Percentiles rank a stretch among this genome's conserved stretches.
Conservation (phyloP, 2,797 vertebrate genomes). For the Astyanax mexicanus region DNA sequence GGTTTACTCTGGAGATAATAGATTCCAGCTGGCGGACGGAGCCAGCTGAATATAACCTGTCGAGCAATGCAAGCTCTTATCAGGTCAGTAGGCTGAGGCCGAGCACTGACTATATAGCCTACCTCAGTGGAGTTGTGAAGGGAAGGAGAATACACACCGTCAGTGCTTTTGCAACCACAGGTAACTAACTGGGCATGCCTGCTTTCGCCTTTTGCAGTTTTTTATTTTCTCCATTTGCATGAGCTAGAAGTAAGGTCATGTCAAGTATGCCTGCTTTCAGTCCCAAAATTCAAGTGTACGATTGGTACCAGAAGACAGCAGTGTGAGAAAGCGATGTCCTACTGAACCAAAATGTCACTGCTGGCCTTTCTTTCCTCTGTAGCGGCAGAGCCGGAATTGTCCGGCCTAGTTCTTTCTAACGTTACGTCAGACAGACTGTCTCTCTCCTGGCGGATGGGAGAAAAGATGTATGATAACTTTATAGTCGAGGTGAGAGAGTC, state of each 20-base stretch:
- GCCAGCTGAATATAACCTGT: slow-evolving; percentile 85
- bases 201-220: slow-evolving; percentile 53
- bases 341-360: slow-evolving; percentile 53
- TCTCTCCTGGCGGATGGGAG: slow-evolving; percentile 82
- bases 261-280: neutral
- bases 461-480: slow-evolving; percentile 86
- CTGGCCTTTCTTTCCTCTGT: slow-evolving; percentile 65
- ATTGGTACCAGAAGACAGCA: neutral
- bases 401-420: slow-evolving; percentile 86
- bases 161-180: slow-evolving; percentile 91
- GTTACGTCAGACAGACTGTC: slow-evolving; percentile 86
- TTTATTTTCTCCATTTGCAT: neutral
- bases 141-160: slow-evolving; percentile 83
- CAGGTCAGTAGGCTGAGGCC: slow-evolving; percentile 88
- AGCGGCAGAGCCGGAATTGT: slow-evolving; percentile 87
- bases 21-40: slow-evolving; percentile 94
- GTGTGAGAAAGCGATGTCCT: neutral
- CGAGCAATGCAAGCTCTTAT: slow-evolving; percentile 77
- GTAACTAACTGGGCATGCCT: slow-evolving; percentile 80
- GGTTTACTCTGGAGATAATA: slow-evolving; percentile 95
- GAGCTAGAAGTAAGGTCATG: slow-evolving; percentile 11
- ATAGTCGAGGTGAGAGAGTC: slow-evolving; percentile 88
- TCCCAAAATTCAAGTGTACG: neutral
- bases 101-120: slow-evolving; percentile 93
- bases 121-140: slow-evolving; percentile 88